These are phyloP conservation scores for Pherbina coryleti DNA, from an alignment of 2,888 invertebrate genomes.

Conservation along the genomic window DNA sequence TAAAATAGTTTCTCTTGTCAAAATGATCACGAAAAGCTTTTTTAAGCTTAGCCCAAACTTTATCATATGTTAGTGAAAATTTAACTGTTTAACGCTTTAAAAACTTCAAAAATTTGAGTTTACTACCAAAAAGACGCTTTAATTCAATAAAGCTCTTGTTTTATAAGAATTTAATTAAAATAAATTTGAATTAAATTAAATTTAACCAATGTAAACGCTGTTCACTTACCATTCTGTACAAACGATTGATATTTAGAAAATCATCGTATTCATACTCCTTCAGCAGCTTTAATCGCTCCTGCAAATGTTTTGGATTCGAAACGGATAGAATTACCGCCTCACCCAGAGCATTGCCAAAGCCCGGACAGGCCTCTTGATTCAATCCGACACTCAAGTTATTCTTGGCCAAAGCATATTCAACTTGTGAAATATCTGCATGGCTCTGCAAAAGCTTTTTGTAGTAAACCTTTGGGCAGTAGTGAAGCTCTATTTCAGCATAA, in stretches of 20 bases:
- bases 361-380: slow-evolving; percentile 59
- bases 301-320: slow-evolving; percentile 77
- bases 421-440: slow-evolving; percentile 57
- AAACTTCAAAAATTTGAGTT: no score
- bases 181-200: no score
- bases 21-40: no score
- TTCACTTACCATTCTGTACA: slow-evolving; percentile 51
- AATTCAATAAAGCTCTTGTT: no score
- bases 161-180: no score
- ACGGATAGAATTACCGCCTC: slow-evolving; percentile 71
- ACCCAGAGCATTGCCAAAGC: slow-evolving; percentile 60
- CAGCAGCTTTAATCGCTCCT: slow-evolving; percentile 57
- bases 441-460: slow-evolving; percentile 66
- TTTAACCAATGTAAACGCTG: no score
- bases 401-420: slow-evolving; percentile 57
- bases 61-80: no score
- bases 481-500: slow-evolving; percentile 56
- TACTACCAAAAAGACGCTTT: no score
- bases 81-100: no score
- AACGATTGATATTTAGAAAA: slow-evolving; percentile 52
- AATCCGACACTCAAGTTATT: slow-evolving; percentile 54
- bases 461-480: slow-evolving; percentile 59
- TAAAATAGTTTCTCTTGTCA: no score
- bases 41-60: no score
- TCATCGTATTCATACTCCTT: slow-evolving; percentile 53